phyloP scores from a whole-genome alignment of 2,113 vertebrate genomes.

The Dunckerocampus dactyliophorus region DNA sequence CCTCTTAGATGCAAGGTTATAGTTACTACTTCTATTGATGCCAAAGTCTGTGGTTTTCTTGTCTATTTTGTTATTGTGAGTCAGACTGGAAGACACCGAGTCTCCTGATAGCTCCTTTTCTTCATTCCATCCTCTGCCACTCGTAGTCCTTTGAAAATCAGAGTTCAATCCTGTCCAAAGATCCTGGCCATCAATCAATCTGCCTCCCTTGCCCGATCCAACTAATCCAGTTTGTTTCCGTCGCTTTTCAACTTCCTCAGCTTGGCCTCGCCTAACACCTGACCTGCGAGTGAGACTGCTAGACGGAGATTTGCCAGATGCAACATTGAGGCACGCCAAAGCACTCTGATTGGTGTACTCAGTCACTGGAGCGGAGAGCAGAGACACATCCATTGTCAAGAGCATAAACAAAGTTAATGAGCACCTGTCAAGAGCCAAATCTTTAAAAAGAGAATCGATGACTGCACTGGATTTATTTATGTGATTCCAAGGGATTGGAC shows the following conservation, averaged over 20 bases:
- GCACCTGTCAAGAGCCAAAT: constrained; percentile 46
- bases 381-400: constrained; percentile 56
- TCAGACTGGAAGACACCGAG: constrained; percentile 9
- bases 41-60: constrained; percentile 18
- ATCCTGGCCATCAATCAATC: not conserved
- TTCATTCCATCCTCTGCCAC: constrained; percentile 17
- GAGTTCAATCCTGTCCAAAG: not conserved
- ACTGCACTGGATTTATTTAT: constrained; percentile 36
- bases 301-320: constrained; percentile 58
- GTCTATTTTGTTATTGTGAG: constrained; percentile 24
- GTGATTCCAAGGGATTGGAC: constrained; percentile 20
- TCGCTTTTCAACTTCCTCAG: not conserved
- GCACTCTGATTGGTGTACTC: constrained; percentile 28
- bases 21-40: constrained; percentile 13
- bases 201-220: constrained; percentile 2
- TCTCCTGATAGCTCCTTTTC: constrained; percentile 15
- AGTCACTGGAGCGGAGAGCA: constrained; percentile 25
- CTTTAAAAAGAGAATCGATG: constrained; percentile 34
- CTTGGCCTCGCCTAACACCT: constrained; percentile 22
- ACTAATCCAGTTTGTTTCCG: constrained; percentile 13
- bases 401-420: constrained; percentile 51
- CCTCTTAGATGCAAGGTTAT: constrained; percentile 9
- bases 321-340: constrained; percentile 48
- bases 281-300: constrained; percentile 35
- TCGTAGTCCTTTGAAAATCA: constrained; percentile 17